Percentiles rank a stretch among this genome's conserved stretches.
phyloP scores from a whole-genome alignment of 2,797 vertebrate species.

The Enteromius anoplus region DNA sequence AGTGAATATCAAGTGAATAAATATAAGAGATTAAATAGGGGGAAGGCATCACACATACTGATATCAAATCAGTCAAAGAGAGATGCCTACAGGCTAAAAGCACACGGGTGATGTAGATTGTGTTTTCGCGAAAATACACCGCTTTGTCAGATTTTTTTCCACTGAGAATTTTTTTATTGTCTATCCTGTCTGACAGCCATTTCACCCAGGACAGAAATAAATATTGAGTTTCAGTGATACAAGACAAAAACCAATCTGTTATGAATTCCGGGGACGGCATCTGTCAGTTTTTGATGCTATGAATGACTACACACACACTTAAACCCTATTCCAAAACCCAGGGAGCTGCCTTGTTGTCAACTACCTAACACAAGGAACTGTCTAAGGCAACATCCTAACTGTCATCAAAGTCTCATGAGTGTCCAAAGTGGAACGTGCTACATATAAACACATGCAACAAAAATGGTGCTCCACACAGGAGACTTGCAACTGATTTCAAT shows the following conservation, averaged over 20 bases:
- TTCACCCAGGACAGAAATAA: constrained; percentile 22
- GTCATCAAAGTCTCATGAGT: neutral
- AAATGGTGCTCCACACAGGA: neutral
- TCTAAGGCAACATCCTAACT: constrained; percentile 1
- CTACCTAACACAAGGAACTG: neutral
- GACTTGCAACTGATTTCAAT: neutral
- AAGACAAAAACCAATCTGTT: constrained; percentile 23
- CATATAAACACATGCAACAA: neutral
- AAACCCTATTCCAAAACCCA: neutral
- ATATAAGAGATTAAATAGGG: constrained; percentile 9
- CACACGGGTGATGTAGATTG: constrained; percentile 1
- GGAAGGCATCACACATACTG: constrained; percentile 14
- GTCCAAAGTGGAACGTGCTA: neutral
- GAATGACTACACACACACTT: neutral
- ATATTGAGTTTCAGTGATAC: constrained; percentile 19
- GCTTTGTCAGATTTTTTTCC: constrained; percentile 16
- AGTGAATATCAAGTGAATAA: constrained; percentile 1
- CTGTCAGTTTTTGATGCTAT: constrained; percentile 9
- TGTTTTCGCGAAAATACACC: constrained; percentile 27
- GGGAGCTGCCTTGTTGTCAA: neutral
- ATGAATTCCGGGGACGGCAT: neutral
- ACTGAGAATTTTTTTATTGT: constrained; percentile 5
- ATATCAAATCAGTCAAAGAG: constrained; percentile 44
- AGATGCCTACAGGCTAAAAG: constrained; percentile 38
- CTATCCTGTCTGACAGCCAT: constrained; percentile 34